Base-by-base conservation (phyloP, 2,888 invertebrate species). In the Temnothorax rugatulus region DNA sequence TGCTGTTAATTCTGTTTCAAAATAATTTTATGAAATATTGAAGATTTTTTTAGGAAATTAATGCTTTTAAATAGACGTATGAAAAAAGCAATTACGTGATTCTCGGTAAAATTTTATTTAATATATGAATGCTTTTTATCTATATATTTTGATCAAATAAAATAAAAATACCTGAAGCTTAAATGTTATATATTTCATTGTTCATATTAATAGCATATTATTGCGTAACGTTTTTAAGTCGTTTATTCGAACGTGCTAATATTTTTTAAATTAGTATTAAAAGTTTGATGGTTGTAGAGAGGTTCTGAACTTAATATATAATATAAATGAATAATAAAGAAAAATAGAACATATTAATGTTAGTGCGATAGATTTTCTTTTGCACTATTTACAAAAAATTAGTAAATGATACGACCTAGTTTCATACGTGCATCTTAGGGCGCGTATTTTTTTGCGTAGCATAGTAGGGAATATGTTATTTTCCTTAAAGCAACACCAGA, bases 401-500 rank as follows among this genome's bases (percentile, higher is more conserved):
- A 68, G 21, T 1, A 59, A 47, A 59, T 59, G 4, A 47, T 59
- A 38, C 13, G 2, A 71, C 15, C 38, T 47, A 11, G 13, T 47
- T 71, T 57, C 13, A 59, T 25, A 38, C 2, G n/a, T 68, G 47
- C 11, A 63, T 68, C 47, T 54, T 9, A 47, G 8, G 7, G 11
- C 13, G n/a, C 18, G 4, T 52, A 29, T 44, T 69, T 79, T 29
- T 57, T 57, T 7, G 15, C 29, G 1, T 44, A 21, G 9, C 11
- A 34, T 21, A 47, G 13, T 38, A 34, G 9, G 18, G 47, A 81
- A 59, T 69, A 79, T 38, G 73, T 81, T 81, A 81, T 50, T 81
- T 81, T 81, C 9, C 25, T 47, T 47, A 59, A 25, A 69, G 64
- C 64, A 77, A 77, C 68, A 77, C 15, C 41, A 54, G 29, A 68